Conservation (phyloP, 2,113 vertebrate genomes). For the Nothoprocta perdicaria region DNA sequence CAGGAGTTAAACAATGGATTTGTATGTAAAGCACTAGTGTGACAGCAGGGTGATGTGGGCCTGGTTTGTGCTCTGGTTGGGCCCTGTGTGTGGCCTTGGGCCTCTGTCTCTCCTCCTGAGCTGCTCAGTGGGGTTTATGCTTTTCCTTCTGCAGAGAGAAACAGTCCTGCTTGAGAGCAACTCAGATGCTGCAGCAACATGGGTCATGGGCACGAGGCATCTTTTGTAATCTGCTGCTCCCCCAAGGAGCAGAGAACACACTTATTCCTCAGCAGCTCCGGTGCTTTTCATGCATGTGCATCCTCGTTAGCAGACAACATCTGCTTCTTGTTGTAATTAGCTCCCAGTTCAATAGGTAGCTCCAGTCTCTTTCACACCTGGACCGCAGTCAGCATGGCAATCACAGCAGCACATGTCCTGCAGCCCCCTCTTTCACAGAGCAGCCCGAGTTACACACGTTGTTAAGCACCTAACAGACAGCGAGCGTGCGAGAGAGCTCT, state of each 20-base stretch:
- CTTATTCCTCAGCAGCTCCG: conserved; percentile 37
- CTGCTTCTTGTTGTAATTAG: conserved; percentile 83
- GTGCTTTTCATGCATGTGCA: conserved; percentile 38
- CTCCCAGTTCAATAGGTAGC: conserved; percentile 82
- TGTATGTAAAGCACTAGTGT: background rate
- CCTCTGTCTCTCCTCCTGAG: background rate
- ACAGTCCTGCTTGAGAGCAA: background rate
- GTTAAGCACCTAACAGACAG: conserved; percentile 79
- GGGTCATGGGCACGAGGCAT: background rate
- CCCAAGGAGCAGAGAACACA: conserved; percentile 16
- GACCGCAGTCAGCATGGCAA: conserved; percentile 73
- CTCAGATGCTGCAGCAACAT: background rate
- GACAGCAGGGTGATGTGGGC: background rate
- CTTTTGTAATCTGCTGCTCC: background rate
- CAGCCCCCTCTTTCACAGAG: conserved; percentile 51
- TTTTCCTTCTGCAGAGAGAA: background rate
- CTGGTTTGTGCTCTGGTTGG: background rate
- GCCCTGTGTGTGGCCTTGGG: background rate
- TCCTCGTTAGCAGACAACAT: conserved; percentile 82
- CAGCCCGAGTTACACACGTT: conserved; percentile 75
- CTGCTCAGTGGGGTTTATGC: background rate
- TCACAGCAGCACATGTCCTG: conserved; percentile 73
- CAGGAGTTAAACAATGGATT: background rate
- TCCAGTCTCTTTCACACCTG: conserved; percentile 78
- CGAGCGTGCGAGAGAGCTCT: conserved; percentile 42